phyloP scores from a whole-genome alignment of 2,113 vertebrate species.

The Hippocampus zosterae region DNA sequence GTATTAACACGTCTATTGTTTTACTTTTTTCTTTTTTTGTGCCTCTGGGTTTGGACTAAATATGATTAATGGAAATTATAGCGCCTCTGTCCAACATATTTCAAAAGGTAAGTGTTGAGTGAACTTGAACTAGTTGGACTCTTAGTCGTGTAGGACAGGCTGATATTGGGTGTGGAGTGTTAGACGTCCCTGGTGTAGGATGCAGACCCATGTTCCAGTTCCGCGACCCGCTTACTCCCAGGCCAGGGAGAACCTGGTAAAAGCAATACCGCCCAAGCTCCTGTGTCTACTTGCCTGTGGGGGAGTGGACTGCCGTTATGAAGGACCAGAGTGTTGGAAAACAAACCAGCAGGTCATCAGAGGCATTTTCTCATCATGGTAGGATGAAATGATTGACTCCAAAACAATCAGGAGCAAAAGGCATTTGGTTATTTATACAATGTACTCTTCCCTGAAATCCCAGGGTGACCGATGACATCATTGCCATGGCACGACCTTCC shows the following conservation, averaged over 20 bases:
- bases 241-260: constrained; percentile 75
- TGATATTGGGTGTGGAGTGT: constrained; percentile 7
- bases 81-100: constrained; percentile 2
- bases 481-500: constrained; percentile 77
- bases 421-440: background rate
- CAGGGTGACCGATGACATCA: constrained; percentile 78
- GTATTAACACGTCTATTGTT: constrained; percentile 14
- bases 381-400: constrained; percentile 16
- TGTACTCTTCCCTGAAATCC: constrained; percentile 4
- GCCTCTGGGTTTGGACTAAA: background rate
- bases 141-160: background rate
- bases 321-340: constrained; percentile 74
- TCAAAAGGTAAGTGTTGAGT: constrained; percentile 37
- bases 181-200: constrained; percentile 19
- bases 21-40: background rate
- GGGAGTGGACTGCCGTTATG: constrained; percentile 75
- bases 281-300: constrained; percentile 77
- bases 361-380: constrained; percentile 79
- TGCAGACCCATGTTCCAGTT: constrained; percentile 53
- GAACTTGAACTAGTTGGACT: background rate
- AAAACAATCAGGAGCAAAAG: background rate
- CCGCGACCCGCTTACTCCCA: constrained; percentile 75
- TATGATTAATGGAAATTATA: constrained; percentile 39
- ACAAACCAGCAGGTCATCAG: constrained; percentile 71
- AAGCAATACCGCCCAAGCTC: constrained; percentile 70